Conservation (phyloP, 1,140 invertebrate genomes). For the Arion vulgaris region DNA sequence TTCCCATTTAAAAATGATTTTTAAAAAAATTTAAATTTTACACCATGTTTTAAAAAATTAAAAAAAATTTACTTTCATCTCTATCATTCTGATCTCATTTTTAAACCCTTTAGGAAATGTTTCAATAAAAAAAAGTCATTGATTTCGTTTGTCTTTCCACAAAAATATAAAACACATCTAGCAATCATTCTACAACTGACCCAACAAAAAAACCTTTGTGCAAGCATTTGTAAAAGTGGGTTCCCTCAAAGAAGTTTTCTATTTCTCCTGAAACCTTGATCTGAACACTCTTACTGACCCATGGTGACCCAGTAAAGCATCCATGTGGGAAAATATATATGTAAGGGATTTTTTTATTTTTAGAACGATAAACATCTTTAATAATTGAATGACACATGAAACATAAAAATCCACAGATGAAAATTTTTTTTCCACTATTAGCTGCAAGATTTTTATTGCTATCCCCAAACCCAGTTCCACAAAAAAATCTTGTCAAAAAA, state of each 20-base stretch:
- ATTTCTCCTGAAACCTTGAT: slow-evolving; percentile 34
- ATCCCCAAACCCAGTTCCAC: no score
- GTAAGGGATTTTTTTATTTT: neutral
- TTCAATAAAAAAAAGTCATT: neutral
- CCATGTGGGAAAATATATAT: slow-evolving; percentile 35
- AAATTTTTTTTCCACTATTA: no score
- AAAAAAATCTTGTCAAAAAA: no score
- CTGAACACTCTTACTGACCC: slow-evolving; percentile 68
- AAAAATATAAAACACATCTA: neutral
- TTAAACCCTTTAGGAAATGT: neutral
- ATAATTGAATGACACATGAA: no score
- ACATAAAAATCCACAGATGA: no score
- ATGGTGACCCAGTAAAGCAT: slow-evolving; percentile 70
- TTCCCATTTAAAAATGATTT: neutral
- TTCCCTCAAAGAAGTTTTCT: slow-evolving; percentile 26
- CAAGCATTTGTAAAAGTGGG: slow-evolving; percentile 67
- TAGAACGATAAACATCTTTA: slow-evolving; percentile 4
- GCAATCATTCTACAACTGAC: slow-evolving; percentile 48
- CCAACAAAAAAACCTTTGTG: slow-evolving; percentile 51
- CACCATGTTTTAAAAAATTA: neutral
- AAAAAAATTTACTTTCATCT: no score
- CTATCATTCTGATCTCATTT: neutral
- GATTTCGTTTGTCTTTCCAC: neutral
- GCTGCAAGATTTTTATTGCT: no score
- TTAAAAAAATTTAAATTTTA: neutral